These are phyloP conservation scores for Galeopsomyia nigrocyanea DNA, from an alignment of 2,888 invertebrate genomes.

Conservation along the genomic window DNA sequence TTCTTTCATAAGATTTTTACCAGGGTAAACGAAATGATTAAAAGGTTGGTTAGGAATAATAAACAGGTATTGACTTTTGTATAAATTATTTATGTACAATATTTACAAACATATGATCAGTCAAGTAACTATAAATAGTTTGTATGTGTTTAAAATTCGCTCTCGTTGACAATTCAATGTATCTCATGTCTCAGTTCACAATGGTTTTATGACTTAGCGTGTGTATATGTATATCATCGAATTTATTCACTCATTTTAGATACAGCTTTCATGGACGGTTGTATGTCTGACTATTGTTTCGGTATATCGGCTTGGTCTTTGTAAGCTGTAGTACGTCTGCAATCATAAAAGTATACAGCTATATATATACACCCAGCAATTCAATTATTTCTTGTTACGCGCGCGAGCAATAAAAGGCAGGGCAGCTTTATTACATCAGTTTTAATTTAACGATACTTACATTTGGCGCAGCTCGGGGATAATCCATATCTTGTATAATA, in stretches of 20 bases:
- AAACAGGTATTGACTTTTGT: conserved; percentile 47
- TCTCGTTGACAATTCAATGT: conserved; percentile 29
- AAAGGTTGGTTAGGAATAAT: conserved; percentile 1
- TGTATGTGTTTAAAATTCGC: conserved; percentile 57
- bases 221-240: conserved; percentile 2
- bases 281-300: conserved; percentile 59
- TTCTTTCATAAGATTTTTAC: too few species aligned
- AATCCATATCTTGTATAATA: conserved; percentile 60
- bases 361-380: too few species aligned
- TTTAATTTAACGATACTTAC: conserved; percentile 53
- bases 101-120: conserved; percentile 63
- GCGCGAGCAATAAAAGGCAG: not conserved
- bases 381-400: not conserved
- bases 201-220: not conserved
- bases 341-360: conserved; percentile 37
- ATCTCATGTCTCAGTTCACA: conserved; percentile 22
- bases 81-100: conserved; percentile 67
- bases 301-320: conserved; percentile 61
- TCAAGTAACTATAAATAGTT: conserved; percentile 60
- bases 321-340: conserved; percentile 64
- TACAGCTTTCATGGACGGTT: conserved; percentile 63
- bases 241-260: conserved; percentile 52
- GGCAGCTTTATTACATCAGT: conserved; percentile 26
- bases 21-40: conserved; percentile 17
- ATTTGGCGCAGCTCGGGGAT: conserved; percentile 62